Evolutionary conservation across 2,797 vertebrate species (phyloP).

Genomic region (Apogon talboti): DNA sequence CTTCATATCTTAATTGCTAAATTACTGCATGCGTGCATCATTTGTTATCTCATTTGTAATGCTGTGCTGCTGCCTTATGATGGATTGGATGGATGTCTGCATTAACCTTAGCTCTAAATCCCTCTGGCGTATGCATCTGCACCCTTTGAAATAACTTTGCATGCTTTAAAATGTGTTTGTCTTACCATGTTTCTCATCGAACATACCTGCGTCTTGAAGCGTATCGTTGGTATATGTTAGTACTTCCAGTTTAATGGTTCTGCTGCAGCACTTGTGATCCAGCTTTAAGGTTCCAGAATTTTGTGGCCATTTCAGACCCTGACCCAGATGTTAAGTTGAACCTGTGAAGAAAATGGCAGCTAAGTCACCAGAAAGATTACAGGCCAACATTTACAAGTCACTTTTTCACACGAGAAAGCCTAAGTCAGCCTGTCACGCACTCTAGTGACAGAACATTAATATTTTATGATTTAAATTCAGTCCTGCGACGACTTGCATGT

Average conservation of each 20-base stretch:
- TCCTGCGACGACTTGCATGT: constrained; percentile 42
- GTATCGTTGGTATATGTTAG: constrained; percentile 1
- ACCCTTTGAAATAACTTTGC: constrained; percentile 29
- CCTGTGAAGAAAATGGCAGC: constrained; percentile 68
- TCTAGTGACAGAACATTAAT: constrained; percentile 23
- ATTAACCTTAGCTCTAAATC: constrained; percentile 55
- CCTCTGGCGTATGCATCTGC: constrained; percentile 25
- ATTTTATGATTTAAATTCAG: constrained; percentile 46
- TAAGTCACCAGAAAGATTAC: constrained; percentile 52
- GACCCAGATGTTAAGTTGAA: constrained; percentile 64
- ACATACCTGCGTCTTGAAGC: constrained; percentile 16
- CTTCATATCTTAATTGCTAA: constrained; percentile 62
- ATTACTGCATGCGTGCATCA: constrained; percentile 47
- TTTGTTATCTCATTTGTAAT: constrained; percentile 50
- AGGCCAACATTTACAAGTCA: constrained; percentile 40
- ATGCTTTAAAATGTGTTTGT: constrained; percentile 28
- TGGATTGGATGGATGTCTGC: constrained; percentile 53
- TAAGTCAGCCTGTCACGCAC: constrained; percentile 24
- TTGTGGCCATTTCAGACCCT: constrained; percentile 67
- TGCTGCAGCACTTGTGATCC: constrained; percentile 33
- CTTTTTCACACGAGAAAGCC: constrained; percentile 34
- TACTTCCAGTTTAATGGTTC: constrained; percentile 17
- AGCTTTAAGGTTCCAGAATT: constrained; percentile 41
- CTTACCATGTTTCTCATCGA: constrained; percentile 7
- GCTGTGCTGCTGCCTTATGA: constrained; percentile 46